Conservation (phyloP, 2,113 vertebrate genomes). For the Entomyzon cyanotis region DNA sequence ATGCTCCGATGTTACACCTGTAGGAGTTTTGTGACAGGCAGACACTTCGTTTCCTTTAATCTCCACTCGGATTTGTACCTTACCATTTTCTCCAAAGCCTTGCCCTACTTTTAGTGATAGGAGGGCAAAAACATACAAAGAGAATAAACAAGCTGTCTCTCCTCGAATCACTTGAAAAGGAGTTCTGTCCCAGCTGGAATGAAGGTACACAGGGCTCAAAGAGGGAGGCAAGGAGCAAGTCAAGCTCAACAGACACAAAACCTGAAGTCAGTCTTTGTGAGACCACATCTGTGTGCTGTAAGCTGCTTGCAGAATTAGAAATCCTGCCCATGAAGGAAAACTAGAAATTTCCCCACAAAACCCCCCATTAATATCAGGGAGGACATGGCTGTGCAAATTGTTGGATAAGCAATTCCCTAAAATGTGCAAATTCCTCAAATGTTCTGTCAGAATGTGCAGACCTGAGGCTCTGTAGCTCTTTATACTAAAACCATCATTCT, state of each 20-base stretch:
- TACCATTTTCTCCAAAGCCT: neutral
- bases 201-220: neutral
- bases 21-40: neutral
- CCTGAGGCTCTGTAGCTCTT: neutral
- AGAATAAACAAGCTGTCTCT: neutral
- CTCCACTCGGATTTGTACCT: neutral
- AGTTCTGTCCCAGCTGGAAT: neutral
- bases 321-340: rapidly evolving
- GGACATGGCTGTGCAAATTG: neutral
- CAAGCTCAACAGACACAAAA: neutral
- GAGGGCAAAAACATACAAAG: neutral
- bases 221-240: neutral
- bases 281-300: neutral
- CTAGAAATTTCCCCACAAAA: neutral
- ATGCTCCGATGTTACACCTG: neutral
- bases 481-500: neutral
- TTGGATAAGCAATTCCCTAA: neutral
- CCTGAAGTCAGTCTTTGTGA: neutral
- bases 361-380: neutral
- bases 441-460: neutral
- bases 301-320: neutral
- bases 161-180: neutral
- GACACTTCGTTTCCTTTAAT: neutral
- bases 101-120: neutral
- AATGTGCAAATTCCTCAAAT: neutral